Evolutionary conservation across 2,113 vertebrate species (phyloP).

Genomic region (Callithrix jacchus): DNA sequence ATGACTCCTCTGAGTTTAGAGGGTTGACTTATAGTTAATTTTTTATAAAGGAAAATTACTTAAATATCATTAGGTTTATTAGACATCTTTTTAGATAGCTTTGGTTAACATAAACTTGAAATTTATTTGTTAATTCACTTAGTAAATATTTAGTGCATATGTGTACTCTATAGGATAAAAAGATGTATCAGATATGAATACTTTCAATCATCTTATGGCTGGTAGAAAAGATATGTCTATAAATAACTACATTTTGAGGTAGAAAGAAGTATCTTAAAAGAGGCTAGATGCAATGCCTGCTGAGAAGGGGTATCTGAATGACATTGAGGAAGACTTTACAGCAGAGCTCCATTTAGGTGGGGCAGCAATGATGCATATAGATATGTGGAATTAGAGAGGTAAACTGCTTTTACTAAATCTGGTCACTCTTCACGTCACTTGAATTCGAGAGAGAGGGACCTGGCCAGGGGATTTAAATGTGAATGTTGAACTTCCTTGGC

Average conservation of each 20-base stretch:
- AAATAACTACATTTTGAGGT: not conserved
- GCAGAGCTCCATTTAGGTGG: not conserved
- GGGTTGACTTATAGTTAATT: not conserved
- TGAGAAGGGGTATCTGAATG: not conserved
- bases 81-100: not conserved
- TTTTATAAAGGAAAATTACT: not conserved
- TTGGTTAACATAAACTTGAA: not conserved
- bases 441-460: not conserved
- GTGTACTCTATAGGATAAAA: not conserved
- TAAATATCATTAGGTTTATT: not conserved
- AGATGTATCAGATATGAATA: not conserved
- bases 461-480: not conserved
- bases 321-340: not conserved
- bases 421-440: not conserved
- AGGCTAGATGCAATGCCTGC: not conserved
- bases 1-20: not conserved
- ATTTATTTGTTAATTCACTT: not conserved
- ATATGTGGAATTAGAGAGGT: rapidly evolving
- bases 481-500: not conserved
- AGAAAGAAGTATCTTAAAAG: not conserved
- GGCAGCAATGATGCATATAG: not conserved
- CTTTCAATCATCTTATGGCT: not conserved
- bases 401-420: not conserved
- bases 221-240: not conserved
- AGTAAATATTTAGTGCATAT: not conserved